phyloP scores from a whole-genome alignment of 2,797 vertebrate genomes.

The Poeciliopsis infans region DNA sequence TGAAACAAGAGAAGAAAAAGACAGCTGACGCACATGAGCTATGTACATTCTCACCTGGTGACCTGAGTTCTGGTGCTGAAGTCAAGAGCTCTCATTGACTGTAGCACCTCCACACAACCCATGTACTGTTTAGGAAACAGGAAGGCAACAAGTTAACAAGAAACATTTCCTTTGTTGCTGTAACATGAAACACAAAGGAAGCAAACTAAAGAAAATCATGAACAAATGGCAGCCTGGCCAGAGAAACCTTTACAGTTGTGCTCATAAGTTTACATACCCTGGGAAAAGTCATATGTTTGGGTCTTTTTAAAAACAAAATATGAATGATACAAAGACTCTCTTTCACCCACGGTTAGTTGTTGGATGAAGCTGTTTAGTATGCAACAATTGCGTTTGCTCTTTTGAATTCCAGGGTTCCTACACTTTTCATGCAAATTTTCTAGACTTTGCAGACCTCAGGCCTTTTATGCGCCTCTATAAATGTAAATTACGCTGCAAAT shows the following conservation, averaged over 20 bases:
- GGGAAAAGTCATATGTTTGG: background rate
- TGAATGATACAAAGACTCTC: background rate
- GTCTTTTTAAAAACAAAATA: background rate
- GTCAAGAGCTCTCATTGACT: slow-evolving; percentile 97
- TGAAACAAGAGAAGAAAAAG: background rate
- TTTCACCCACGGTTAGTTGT: background rate
- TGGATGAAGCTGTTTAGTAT: background rate
- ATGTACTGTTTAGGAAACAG: slow-evolving; percentile 88
- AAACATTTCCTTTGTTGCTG: slow-evolving; percentile 50
- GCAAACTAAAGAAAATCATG: slow-evolving; percentile 13
- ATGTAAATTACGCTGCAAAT: background rate
- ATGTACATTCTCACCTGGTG: slow-evolving; percentile 86
- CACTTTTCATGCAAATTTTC: background rate
- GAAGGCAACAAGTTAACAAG: slow-evolving; percentile 57
- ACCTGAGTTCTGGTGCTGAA: slow-evolving; percentile 98
- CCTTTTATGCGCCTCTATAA: background rate
- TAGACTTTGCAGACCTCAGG: background rate
- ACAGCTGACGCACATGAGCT: background rate
- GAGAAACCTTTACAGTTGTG: background rate
- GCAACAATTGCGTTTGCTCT: background rate
- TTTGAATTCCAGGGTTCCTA: background rate
- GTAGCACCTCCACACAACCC: slow-evolving; percentile 97
- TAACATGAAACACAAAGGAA: slow-evolving; percentile 24
- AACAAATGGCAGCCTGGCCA: slow-evolving; percentile 9
- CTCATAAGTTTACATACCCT: background rate